phyloP scores from a whole-genome alignment of 2,888 invertebrate species.

The Pyralis farinalis region DNA sequence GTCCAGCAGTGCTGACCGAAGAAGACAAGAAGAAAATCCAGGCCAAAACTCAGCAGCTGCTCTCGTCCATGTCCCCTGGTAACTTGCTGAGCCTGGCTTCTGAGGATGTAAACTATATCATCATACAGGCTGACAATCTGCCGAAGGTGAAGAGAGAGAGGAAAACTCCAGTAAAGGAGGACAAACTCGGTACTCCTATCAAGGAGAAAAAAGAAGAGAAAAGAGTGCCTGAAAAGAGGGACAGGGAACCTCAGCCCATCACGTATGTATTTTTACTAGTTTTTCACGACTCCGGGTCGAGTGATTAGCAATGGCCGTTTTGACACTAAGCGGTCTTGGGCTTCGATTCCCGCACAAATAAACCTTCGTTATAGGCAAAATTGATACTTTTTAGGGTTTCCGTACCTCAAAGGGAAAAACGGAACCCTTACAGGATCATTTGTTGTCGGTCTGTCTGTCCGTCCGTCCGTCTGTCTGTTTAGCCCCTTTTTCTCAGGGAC shows the following conservation, averaged over 20 bases:
- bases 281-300: no score
- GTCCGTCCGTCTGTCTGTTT: no score
- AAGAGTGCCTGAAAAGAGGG: no score
- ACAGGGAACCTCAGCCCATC: slow-evolving; percentile 10
- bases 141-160: slow-evolving; percentile 21
- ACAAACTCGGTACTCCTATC: slow-evolving; percentile 13
- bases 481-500: no score
- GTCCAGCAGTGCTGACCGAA: slow-evolving; percentile 10
- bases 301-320: no score
- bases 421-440: no score
- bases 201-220: slow-evolving; percentile 24
- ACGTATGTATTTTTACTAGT: slow-evolving; percentile 12
- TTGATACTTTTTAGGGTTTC: no score
- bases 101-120: slow-evolving; percentile 65
- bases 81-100: slow-evolving; percentile 42
- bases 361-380: no score
- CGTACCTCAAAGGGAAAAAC: no score
- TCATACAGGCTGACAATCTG: slow-evolving; percentile 44
- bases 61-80: slow-evolving; percentile 41
- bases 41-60: slow-evolving; percentile 36
- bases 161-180: slow-evolving; percentile 16
- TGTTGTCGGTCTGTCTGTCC: no score
- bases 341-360: no score
- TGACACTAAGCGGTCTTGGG: no score
- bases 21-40: background rate